Conservation (phyloP, 2,113 vertebrate species). For the Engraulis encrasicolus region DNA sequence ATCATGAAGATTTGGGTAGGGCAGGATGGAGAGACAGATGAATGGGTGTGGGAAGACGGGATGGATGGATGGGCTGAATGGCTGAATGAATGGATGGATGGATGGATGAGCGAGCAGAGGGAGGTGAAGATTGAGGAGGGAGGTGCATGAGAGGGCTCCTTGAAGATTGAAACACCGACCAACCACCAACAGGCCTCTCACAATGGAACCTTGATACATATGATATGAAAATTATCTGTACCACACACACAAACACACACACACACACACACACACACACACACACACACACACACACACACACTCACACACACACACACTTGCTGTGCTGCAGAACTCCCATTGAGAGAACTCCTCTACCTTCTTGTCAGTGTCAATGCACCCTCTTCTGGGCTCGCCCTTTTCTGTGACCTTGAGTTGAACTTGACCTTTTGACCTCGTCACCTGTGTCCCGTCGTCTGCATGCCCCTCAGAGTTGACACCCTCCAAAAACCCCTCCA, state of each 20-base stretch:
- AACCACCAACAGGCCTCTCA: too few relatives aligned
- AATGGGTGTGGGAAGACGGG: too few relatives aligned
- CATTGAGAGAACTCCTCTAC: neutral
- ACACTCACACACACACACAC: neutral
- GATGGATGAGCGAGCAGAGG: too few relatives aligned
- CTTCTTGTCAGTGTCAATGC: neutral
- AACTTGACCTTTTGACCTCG: constrained; percentile 4
- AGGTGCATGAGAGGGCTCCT: neutral
- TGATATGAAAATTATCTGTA: too few relatives aligned
- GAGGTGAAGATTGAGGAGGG: neutral
- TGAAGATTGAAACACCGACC: neutral
- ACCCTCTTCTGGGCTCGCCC: neutral
- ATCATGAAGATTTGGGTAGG: too few relatives aligned
- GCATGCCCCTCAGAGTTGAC: neutral
- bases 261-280: too few relatives aligned
- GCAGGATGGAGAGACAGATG: too few relatives aligned
- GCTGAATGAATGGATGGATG: too few relatives aligned
- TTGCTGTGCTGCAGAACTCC: neutral
- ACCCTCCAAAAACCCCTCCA: neutral
- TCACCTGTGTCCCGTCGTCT: neutral
- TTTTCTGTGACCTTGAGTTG: neutral
- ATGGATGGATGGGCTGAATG: too few relatives aligned
- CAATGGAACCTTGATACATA: too few relatives aligned
- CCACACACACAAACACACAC: too few relatives aligned
- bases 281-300: neutral